Conservation (phyloP, 2,113 vertebrate genomes). For the Alethe castanea region DNA sequence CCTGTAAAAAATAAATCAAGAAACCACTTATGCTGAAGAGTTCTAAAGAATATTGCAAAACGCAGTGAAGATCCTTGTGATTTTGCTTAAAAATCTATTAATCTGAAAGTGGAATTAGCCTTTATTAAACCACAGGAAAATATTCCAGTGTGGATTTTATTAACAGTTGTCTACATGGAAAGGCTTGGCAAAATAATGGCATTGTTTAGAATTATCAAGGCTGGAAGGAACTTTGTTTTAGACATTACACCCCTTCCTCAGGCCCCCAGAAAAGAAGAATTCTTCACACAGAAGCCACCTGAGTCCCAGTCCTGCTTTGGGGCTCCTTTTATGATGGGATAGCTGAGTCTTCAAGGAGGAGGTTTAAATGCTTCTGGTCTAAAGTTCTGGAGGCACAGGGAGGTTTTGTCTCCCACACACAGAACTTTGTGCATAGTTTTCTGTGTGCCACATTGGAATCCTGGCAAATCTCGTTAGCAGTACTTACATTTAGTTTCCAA, state of each 20-base stretch:
- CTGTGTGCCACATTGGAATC: neutral
- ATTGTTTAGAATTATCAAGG: constrained; percentile 3
- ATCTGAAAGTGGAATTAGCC: neutral
- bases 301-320: neutral
- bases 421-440: neutral
- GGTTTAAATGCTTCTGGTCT: neutral
- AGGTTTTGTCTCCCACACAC: neutral
- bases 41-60: neutral
- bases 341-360: neutral
- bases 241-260: neutral
- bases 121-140: constrained; percentile 9
- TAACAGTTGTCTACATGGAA: neutral
- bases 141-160: neutral
- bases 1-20: neutral
- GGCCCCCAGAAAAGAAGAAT: neutral
- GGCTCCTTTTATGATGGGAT: neutral
- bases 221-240: neutral
- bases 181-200: neutral
- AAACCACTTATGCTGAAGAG: neutral
- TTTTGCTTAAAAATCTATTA: constrained; percentile 23
- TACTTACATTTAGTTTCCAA: neutral
- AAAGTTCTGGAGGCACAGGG: neutral
- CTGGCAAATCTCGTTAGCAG: constrained; percentile 2
- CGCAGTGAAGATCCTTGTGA: neutral
- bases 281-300: neutral